These are phyloP conservation scores for Drosophila bocki DNA, from an alignment of 1,140 invertebrate genomes.

Conservation along the genomic window DNA sequence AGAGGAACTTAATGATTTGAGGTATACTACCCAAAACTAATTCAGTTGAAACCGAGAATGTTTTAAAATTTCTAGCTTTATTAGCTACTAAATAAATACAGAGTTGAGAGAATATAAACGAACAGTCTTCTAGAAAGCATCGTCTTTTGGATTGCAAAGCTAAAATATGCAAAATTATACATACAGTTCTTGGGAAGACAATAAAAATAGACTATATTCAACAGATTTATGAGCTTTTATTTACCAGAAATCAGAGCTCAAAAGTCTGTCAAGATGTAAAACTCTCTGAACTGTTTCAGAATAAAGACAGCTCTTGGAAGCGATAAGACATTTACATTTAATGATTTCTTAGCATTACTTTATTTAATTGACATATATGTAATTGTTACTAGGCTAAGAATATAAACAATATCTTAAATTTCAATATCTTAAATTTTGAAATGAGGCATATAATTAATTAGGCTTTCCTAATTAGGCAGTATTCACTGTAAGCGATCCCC, in stretches of 20 bases:
- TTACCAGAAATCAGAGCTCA: neutral
- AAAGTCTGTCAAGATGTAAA: neutral
- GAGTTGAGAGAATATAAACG: neutral
- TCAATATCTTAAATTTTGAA: neutral
- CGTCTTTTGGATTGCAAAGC: neutral
- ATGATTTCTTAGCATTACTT: neutral
- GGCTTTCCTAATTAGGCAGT: neutral
- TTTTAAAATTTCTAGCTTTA: neutral
- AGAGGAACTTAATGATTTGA: neutral
- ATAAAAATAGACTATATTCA: neutral
- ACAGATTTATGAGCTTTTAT: neutral
- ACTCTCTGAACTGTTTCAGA: neutral
- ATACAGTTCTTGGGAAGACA: neutral
- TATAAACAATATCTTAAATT: neutral
- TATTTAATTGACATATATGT: neutral
- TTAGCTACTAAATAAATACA: neutral
- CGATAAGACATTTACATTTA: neutral
- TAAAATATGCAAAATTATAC: neutral
- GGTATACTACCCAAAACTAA: neutral
- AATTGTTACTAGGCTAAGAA: too few relatives aligned
- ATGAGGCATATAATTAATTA: neutral
- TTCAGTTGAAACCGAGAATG: neutral
- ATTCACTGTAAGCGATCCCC: neutral
- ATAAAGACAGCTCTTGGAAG: neutral
- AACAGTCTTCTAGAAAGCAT: neutral